phyloP scores from a whole-genome alignment of 2,888 invertebrate species.

The Sphaerophoria rueppellii region DNA sequence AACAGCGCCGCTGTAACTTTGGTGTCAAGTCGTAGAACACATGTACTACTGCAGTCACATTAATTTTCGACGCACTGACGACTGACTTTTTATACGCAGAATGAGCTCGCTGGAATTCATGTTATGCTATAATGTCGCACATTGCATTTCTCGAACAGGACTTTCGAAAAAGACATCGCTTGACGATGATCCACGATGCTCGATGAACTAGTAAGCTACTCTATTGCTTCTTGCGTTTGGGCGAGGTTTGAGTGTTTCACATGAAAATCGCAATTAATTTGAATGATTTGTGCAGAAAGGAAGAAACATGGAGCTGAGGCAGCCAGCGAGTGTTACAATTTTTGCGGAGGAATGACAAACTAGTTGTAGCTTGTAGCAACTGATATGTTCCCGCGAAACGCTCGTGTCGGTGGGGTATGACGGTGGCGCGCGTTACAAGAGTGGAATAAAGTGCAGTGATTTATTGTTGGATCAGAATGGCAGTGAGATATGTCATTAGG shows the following conservation, averaged over 20 bases:
- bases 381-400: background rate
- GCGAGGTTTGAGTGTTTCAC: constrained; percentile 24
- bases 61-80: constrained; percentile 63
- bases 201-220: background rate
- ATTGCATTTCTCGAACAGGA: constrained; percentile 43
- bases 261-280: constrained; percentile 67
- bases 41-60: constrained; percentile 69
- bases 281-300: constrained; percentile 70
- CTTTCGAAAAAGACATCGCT: constrained; percentile 6
- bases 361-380: constrained; percentile 24
- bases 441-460: no score
- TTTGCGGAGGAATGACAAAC: constrained; percentile 31
- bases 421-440: no score
- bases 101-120: constrained; percentile 56
- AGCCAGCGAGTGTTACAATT: constrained; percentile 30
- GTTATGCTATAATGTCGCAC: constrained; percentile 14
- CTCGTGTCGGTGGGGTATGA: no score
- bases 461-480: no score
- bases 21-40: constrained; percentile 70
- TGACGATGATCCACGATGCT: constrained; percentile 23
- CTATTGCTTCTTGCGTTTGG: constrained; percentile 12
- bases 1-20: constrained; percentile 49
- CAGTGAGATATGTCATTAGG: no score
- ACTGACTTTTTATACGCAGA: constrained; percentile 17
- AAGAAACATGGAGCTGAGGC: constrained; percentile 22